Percentiles rank a stretch among this genome's conserved stretches.
Evolutionary conservation across 2,113 vertebrate species (phyloP).

Genomic region (Epinephelus fuscoguttatus): DNA sequence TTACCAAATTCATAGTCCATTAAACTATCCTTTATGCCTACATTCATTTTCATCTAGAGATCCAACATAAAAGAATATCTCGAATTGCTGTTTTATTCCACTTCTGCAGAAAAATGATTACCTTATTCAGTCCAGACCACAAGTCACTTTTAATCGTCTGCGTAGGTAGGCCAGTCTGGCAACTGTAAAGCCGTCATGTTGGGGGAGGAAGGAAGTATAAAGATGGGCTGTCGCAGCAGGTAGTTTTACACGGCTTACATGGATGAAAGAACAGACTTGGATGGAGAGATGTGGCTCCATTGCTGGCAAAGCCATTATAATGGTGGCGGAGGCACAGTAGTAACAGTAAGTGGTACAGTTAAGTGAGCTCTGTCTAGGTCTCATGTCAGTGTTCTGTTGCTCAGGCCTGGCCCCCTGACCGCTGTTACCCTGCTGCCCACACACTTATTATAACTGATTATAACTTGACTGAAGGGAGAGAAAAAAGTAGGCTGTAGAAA

Average conservation of each 20-base stretch:
- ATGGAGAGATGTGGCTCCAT: conserved; percentile 13
- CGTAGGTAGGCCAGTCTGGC: conserved; percentile 41
- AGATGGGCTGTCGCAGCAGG: conserved; percentile 9
- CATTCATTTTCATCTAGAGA: not conserved
- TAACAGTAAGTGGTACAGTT: conserved; percentile 7
- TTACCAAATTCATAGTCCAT: not conserved
- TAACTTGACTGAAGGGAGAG: conserved; percentile 24
- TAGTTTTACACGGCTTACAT: conserved; percentile 20
- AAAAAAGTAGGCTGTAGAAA: conserved; percentile 39
- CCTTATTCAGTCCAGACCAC: conserved; percentile 16
- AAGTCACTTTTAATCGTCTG: conserved; percentile 39
- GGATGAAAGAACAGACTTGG: conserved; percentile 29
- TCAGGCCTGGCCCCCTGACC: conserved; percentile 7
- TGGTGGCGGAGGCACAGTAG: not conserved
- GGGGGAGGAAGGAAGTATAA: conserved; percentile 58
- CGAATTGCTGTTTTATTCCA: conserved; percentile 11
- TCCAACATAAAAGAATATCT: conserved; percentile 19
- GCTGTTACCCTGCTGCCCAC: conserved; percentile 34
- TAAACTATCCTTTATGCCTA: not conserved
- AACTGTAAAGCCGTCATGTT: conserved; percentile 41
- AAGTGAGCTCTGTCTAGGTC: conserved; percentile 36
- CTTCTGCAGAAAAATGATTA: conserved; percentile 39
- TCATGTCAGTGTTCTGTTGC: conserved; percentile 50
- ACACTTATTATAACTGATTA: conserved; percentile 18
- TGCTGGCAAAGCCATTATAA: conserved; percentile 61